These are phyloP conservation scores for Zosterops lateralis DNA, from an alignment of 2,113 vertebrate species.

Conservation along the genomic window DNA sequence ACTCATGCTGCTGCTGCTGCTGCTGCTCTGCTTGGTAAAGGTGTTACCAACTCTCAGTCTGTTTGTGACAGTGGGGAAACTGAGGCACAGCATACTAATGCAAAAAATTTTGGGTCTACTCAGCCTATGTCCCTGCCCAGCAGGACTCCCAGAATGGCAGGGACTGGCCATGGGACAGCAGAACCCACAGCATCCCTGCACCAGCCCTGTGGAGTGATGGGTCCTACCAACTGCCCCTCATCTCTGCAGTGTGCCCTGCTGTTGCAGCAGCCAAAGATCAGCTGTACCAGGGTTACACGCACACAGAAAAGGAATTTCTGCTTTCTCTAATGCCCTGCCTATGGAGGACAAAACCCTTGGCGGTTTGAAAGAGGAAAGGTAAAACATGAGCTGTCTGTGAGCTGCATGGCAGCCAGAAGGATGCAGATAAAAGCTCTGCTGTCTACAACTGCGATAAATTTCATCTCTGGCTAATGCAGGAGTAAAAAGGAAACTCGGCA, in stretches of 20 bases:
- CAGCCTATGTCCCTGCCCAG: not conserved
- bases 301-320: rapidly evolving
- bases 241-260: not conserved
- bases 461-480: conserved; percentile 26
- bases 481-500: not conserved
- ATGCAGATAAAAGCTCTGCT: conserved; percentile 31
- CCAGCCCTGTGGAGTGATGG: rapidly evolving
- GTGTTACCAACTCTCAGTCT: not conserved
- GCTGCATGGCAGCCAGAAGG: not conserved
- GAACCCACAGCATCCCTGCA: not conserved
- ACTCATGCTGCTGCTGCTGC: not conserved
- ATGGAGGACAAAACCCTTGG: not conserved
- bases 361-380: not conserved
- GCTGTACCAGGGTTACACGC: not conserved
- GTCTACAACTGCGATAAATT: not conserved
- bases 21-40: not conserved
- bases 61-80: not conserved
- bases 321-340: not conserved
- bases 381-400: not conserved
- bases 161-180: rapidly evolving
- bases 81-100: not conserved
- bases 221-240: rapidly evolving
- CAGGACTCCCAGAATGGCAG: not conserved
- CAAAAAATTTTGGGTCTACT: not conserved
- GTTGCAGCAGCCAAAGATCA: not conserved